Evolutionary conservation across 2,888 invertebrate genomes (phyloP), one percentile per base, ranked within the genome.

Genomic region (Dromius quadrimaculatus): DNA sequence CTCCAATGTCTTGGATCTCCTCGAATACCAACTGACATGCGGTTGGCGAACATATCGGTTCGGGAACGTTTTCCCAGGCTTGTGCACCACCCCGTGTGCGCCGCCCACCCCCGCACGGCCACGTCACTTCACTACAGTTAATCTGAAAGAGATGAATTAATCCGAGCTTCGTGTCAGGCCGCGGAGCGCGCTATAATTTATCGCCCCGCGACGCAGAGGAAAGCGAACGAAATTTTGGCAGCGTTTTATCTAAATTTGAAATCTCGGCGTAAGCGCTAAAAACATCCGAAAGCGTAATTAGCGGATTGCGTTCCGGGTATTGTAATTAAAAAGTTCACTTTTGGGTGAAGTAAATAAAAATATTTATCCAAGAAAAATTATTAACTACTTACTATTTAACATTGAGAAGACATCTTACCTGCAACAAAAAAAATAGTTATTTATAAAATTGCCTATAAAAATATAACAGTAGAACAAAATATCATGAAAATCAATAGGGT

Each of bases 131-230:
- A 80, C 78, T 78, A 78, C 76, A 79, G 79, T 81, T 81, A 81
- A 82, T 81, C 81, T 81, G 82, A 82, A 82, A 82, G 81, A 82
- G 82, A 82, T 82, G 82, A 82, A 83, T 82, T 83, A 82, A 83
- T 82, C 82, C 81, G 77, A 79, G 81, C 80, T 81, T 78, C 78
- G 79, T 79, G 82, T 82, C 81, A 81, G 81, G 13, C 41, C 20
- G 38, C 77, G 81, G 80, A n/a, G 36, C 77, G 80, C 79, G 77
- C 74, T 74, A 77, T 81, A 81, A 82, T 82, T 82, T 82, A 82
- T 81, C 75, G 80, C 77, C 75, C 71, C 75, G 73, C 43, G 61
- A 47, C 69, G 69, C 28, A 13, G 75, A 78, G 81, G 80, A 81
- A 79, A 80, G 80, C 81, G 80, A 81, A 80, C 81, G 81, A 81